Evolutionary conservation across 2,797 vertebrate genomes (phyloP), one percentile per base, ranked within the genome.

Genomic region (Cuniculus paca): DNA sequence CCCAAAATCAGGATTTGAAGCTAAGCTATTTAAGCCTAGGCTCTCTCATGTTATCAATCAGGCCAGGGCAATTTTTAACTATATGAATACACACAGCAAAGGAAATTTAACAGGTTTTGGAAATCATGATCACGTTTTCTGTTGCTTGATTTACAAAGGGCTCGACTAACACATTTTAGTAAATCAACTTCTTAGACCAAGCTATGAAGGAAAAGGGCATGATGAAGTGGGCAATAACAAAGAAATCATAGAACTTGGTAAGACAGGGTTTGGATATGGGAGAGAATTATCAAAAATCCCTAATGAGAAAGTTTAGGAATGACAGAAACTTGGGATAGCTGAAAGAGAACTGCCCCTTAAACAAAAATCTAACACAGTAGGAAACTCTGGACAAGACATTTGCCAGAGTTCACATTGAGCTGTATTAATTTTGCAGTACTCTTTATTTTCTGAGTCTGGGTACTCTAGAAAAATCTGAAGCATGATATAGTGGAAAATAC

Each of bases 381-480:
- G 34, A 74, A 52, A 19, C 28, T 54, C 87, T n/a, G 42, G 72
- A 60, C 42, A 88, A 77, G 54, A 36, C 58, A 61, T 36, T 75
- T 70, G 34, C 75, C 54, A 52, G 45, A 28, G 39, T 72, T 50
- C 48, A 19, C 54, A 20, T 26, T 28, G 9, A 74, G 36, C 42
- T 65, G 36, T 48, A 70, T 34, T 77, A 78, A 77, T 84, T 95
- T 84, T 72, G 34, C n/a, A 85, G 56, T 31, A 17, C 22, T 81
- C 68, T 91, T 60, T 61, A 58, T 75, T 56, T 31, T 10, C 81
- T 56, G 50, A 56, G 58, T 77, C 78, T 82, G 68, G 19, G 10
- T 6, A 68, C 36, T 77, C 39, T 79, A 61, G n/a, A 36, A 90
- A 94, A 96, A 80, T 22, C 39, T 54, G 74, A 92, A 95, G 65